A percentile compares a stretch with the other conserved stretches of the same genome.
These are phyloP conservation scores for Porites cylindrica DNA, from an alignment of 92 coral and sea anemone species.

Conservation along the genomic window DNA sequence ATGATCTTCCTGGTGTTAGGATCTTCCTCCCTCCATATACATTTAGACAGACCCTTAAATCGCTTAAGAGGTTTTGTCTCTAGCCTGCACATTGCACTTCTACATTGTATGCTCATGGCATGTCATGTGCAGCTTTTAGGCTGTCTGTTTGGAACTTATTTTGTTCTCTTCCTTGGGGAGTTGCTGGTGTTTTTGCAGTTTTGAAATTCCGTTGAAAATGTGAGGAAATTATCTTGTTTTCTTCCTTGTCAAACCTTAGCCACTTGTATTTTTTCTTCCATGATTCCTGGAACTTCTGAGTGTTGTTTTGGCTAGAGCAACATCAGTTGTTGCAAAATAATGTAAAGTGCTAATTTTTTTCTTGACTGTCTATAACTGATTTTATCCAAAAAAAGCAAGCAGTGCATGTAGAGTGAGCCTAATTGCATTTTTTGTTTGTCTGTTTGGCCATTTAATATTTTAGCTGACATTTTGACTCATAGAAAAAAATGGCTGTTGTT, in stretches of 20 bases:
- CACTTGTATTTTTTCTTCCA: constrained; percentile 40
- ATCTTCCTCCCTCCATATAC: too few relatives aligned
- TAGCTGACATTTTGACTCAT: too few relatives aligned
- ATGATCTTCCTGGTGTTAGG: too few relatives aligned
- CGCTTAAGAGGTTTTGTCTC: constrained; percentile 11
- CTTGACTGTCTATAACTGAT: too few relatives aligned
- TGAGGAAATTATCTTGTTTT: constrained; percentile 39
- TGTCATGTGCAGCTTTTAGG: constrained; percentile 36
- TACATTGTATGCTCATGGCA: constrained; percentile 29
- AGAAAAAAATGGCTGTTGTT: too few relatives aligned
- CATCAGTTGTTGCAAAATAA: neutral
- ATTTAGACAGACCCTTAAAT: too few relatives aligned
- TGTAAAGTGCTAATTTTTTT: too few relatives aligned
- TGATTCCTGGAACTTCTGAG: constrained; percentile 17
- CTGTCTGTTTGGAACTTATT: constrained; percentile 43
- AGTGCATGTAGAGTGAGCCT: too few relatives aligned
- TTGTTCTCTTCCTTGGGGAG: constrained; percentile 36
- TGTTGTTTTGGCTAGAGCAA: neutral
- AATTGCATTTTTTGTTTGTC: too few relatives aligned
- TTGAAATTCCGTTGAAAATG: constrained; percentile 45
- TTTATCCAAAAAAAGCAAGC: too few relatives aligned
- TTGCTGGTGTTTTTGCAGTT: constrained; percentile 30
- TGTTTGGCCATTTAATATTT: too few relatives aligned
- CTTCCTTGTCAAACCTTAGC: constrained; percentile 29
- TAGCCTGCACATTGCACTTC: constrained; percentile 23